These are phyloP conservation scores for Phaethon lepturus DNA, from an alignment of 2,113 vertebrate species.

Conservation along the genomic window DNA sequence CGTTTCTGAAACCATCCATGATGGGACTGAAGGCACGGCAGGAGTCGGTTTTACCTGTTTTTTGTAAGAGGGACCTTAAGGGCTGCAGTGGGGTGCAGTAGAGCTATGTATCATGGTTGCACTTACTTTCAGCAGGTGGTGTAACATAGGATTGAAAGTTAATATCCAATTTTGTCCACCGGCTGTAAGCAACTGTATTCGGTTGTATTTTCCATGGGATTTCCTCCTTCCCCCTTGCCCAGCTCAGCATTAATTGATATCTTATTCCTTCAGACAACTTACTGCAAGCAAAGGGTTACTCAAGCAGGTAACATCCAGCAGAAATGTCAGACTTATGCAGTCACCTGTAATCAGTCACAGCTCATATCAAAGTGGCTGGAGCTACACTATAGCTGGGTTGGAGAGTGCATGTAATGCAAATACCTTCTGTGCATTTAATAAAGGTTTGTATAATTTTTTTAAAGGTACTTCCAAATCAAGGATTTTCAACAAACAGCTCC, in stretches of 20 bases:
- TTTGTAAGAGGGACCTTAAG: neutral
- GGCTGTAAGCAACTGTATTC: neutral
- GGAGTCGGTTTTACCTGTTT: neutral
- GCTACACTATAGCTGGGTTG: fast-evolving
- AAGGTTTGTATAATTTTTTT: neutral
- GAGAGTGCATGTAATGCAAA: neutral
- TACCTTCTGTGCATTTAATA: neutral
- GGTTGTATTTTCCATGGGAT: neutral
- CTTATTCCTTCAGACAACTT: neutral
- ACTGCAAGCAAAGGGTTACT: neutral
- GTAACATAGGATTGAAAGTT: neutral
- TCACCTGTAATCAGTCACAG: neutral
- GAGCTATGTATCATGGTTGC: fast-evolving
- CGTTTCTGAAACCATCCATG: neutral
- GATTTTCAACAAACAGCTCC: neutral
- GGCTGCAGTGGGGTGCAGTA: neutral
- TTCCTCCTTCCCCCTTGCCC: neutral
- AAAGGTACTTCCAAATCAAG: neutral
- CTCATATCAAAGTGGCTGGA: neutral
- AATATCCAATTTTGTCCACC: fast-evolving
- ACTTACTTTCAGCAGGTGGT: neutral
- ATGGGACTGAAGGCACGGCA: fast-evolving
- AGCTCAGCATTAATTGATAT: neutral
- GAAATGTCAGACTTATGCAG: neutral
- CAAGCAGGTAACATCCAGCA: neutral